Conservation (phyloP, 2,888 invertebrate genomes). For the Macrosiphum euphorbiae region DNA sequence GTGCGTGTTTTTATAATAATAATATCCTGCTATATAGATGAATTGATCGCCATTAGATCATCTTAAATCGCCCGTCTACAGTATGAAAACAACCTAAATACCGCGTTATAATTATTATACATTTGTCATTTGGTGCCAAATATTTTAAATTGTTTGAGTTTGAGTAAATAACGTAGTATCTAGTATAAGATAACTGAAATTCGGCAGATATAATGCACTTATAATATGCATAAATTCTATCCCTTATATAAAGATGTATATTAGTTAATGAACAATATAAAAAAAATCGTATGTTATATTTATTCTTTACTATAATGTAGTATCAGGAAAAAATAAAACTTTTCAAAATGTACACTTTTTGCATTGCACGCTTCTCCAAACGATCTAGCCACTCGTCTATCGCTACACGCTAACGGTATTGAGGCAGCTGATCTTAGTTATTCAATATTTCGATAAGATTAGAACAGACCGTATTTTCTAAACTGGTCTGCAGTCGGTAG, state of each 20-base stretch:
- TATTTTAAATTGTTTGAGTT: not conserved
- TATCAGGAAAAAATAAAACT: not conserved
- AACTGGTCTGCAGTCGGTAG: not conserved
- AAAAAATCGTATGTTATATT: not conserved
- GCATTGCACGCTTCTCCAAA: not conserved
- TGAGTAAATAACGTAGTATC: not conserved
- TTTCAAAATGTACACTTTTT: not conserved
- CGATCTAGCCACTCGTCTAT: not conserved
- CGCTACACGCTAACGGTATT: not conserved
- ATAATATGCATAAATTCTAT: no score
- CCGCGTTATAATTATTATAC: not conserved
- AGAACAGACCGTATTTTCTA: not conserved
- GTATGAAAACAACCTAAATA: not conserved
- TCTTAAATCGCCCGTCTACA: not conserved
- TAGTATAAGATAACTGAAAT: not conserved
- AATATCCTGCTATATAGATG: not conserved
- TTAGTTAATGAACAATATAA: not conserved
- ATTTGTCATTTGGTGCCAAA: not conserved
- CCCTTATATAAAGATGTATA: no score
- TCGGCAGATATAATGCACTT: not conserved
- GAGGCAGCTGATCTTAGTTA: not conserved
- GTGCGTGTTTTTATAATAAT: not conserved
- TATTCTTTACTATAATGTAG: not conserved
- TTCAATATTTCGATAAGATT: not conserved
- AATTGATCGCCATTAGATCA: not conserved